Evolutionary conservation across 2,888 invertebrate genomes (phyloP).

Genomic region (Choreutis nemorana): DNA sequence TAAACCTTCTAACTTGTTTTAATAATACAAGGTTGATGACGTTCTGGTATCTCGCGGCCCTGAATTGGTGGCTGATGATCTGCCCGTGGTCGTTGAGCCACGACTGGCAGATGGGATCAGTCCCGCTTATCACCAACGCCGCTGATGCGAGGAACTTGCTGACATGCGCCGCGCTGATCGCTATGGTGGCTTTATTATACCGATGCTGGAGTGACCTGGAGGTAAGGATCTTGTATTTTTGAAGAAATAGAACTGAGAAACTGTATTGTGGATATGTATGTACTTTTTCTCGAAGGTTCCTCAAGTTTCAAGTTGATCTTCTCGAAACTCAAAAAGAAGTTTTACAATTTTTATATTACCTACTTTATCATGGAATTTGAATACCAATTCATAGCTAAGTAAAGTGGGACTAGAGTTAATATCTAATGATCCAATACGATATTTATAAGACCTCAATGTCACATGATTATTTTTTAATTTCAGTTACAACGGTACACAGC

Average conservation of each 20-base stretch:
- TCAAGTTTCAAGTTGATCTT: neutral
- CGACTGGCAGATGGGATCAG: constrained; percentile 92
- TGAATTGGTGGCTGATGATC: constrained; percentile 85
- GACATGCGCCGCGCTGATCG: constrained; percentile 72
- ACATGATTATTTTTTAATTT: constrained; percentile 11
- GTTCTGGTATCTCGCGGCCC: constrained; percentile 81
- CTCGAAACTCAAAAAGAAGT: too few relatives aligned
- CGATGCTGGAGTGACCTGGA: constrained; percentile 73
- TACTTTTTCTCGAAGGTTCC: too few relatives aligned
- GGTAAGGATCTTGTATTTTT: constrained; percentile 40
- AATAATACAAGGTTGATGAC: constrained; percentile 85
- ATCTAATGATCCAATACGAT: too few relatives aligned
- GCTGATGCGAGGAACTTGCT: constrained; percentile 79
- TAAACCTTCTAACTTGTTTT: too few relatives aligned
- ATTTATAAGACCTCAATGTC: too few relatives aligned
- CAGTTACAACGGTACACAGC: constrained; percentile 73
- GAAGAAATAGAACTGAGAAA: constrained; percentile 1
- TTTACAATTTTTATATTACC: too few relatives aligned
- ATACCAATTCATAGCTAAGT: too few relatives aligned
- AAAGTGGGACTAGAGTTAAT: too few relatives aligned
- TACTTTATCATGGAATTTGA: too few relatives aligned
- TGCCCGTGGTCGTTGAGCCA: constrained; percentile 82
- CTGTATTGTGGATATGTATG: neutral
- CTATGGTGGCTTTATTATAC: constrained; percentile 68
- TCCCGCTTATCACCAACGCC: constrained; percentile 74